Evolutionary conservation across 2,797 vertebrate genomes (phyloP), one percentile per base, ranked within the genome.

Genomic region (Tolypeutes matacus): DNA sequence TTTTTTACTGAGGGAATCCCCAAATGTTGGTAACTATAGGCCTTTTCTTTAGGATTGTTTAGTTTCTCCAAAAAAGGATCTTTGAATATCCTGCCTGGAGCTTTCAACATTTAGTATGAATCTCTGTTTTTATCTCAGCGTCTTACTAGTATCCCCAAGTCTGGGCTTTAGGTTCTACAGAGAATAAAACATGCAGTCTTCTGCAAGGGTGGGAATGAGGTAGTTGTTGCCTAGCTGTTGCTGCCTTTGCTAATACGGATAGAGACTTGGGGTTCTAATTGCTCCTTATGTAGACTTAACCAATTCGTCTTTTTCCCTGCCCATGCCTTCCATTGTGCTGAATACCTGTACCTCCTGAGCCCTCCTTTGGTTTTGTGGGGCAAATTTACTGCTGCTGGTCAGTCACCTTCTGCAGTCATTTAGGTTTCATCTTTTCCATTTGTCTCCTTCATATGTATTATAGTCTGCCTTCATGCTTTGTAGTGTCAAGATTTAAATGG

Each of bases 401-500:
- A 49, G 27, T 80, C 18, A 85, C 25, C 34, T 7, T 83, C 46
- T 56, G 0, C 31, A 77, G 46, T 72, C 46, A 39, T 82, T 82
- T 58, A 34, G 58, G 58, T 80, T 89, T 94, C n/a, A 15, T 91
- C 29, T 92, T 78, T 31, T 78, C 65, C 49, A 27, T 80, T 60
- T 91, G n/a, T 88, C 42, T 42, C 78, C 42, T 90, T 81, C 58
- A 18, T 64, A 56, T n/a, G 51, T 29, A 25, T 60, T 93, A 18
- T 70, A 89, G 67, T 81, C 81, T 23, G 49, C 75, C n/a, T 64
- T 86, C 25, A 53, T 62, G 51, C 46, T 69, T 21, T 86, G 62
- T 82, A 73, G 34, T 73, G 83, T 80, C 69, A 82, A 60, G 21
- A 82, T 87, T 72, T 87, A 95, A 0, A n/a, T 84, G 31, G 88